Conservation (phyloP, 2,113 vertebrate genomes). For the Pan paniscus region DNA sequence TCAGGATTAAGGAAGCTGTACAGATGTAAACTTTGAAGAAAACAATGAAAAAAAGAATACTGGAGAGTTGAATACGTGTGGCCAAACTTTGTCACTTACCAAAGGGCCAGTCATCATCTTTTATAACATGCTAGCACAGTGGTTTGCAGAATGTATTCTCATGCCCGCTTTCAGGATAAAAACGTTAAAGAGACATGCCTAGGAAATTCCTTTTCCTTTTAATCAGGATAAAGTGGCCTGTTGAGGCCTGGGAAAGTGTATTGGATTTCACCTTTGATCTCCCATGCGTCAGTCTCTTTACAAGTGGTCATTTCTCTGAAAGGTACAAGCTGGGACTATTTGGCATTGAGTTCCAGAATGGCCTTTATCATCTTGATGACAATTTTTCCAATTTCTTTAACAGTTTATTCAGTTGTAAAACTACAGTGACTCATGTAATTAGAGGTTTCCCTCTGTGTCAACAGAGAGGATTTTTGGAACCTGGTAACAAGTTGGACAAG, state of each 20-base stretch:
- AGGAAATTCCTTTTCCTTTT: conserved; percentile 64
- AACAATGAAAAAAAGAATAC: background rate
- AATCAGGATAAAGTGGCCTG: conserved; percentile 55
- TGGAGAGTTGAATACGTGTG: background rate
- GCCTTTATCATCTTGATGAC: conserved; percentile 77
- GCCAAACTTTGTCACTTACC: background rate
- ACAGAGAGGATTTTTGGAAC: conserved; percentile 77
- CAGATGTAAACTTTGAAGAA: background rate
- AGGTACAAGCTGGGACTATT: conserved; percentile 69
- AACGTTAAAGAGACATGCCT: conserved; percentile 38
- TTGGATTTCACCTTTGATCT: conserved; percentile 77
- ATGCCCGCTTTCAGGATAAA: background rate
- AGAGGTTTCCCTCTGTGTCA: conserved; percentile 80
- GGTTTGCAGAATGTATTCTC: background rate
- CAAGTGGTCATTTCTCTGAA: conserved; percentile 70
- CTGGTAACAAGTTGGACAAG: conserved; percentile 76
- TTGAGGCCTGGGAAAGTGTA: conserved; percentile 45
- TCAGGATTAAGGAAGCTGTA: background rate
- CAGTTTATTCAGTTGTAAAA: conserved; percentile 83
- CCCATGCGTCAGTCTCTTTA: conserved; percentile 65
- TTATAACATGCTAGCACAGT: background rate
- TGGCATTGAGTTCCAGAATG: conserved; percentile 66
- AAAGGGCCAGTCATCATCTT: background rate
- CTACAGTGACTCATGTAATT: conserved; percentile 83
- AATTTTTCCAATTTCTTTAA: conserved; percentile 80